Conservation (phyloP, 2,113 vertebrate genomes). For the Rynchops niger region DNA sequence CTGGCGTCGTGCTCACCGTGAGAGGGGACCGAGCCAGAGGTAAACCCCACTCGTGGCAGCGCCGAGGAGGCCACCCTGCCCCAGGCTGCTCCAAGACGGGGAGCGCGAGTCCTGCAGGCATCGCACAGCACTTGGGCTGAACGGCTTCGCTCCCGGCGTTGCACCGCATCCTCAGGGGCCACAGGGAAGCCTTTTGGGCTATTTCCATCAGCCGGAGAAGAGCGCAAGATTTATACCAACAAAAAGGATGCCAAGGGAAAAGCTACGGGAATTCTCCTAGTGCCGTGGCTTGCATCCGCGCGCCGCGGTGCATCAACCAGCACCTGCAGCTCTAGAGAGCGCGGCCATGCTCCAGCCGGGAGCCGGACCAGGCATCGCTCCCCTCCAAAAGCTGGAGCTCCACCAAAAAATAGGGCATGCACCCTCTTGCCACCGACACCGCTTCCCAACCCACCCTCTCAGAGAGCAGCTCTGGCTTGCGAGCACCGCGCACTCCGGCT, state of each 20-base stretch:
- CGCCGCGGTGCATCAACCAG: not conserved
- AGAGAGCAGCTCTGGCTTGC: accelerated
- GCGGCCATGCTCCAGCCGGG: accelerated
- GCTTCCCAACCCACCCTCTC: accelerated
- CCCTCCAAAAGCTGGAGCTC: not conserved
- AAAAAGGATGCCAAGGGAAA: not conserved
- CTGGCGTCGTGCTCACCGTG: accelerated
- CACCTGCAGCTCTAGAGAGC: not conserved
- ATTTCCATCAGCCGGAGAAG: not conserved
- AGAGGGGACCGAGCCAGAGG: not conserved
- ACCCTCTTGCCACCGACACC: accelerated
- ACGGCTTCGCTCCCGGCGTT: not conserved
- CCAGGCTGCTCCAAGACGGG: not conserved
- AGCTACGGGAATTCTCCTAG: not conserved
- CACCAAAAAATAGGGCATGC: accelerated
- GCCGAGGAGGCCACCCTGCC: not conserved
- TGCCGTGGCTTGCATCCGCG: accelerated
- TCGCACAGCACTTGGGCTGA: accelerated
- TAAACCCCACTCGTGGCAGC: not conserved
- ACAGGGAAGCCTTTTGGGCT: not conserved
- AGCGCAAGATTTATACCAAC: not conserved
- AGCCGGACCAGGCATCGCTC: accelerated
- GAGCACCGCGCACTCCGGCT: not conserved
- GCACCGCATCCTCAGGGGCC: no score
- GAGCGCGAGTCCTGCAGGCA: not conserved